Percentiles rank a stretch among this genome's conserved stretches.
Evolutionary conservation across 35 echinoderm and acorn worm genomes (phyloP).

Genomic region (Stichopus chloronotus): DNA sequence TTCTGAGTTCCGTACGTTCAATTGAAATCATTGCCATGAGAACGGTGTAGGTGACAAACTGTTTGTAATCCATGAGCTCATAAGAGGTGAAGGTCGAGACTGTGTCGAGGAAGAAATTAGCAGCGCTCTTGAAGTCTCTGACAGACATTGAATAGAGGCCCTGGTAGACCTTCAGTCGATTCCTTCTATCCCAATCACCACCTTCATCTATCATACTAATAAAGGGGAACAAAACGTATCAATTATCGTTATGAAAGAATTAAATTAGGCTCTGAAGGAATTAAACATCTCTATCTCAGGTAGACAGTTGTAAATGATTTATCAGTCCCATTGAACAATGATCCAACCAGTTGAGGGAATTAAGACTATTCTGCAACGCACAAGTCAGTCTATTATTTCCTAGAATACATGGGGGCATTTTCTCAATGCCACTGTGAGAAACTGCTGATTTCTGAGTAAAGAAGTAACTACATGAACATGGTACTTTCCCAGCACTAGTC

Average conservation of each 20-base stretch:
- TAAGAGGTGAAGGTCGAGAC: conserved; percentile 99
- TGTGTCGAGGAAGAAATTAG: conserved; percentile 93
- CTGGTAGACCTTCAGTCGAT: conserved; percentile 98
- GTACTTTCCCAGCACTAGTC: too few relatives aligned
- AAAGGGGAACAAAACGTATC: background rate
- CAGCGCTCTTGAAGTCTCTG: conserved; percentile 89
- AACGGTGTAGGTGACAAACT: conserved; percentile 94
- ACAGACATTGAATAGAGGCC: conserved; percentile 96
- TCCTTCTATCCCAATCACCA: conserved; percentile 96
- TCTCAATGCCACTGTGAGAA: too few relatives aligned
- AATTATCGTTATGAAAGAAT: background rate
- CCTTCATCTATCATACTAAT: conserved; percentile 99
- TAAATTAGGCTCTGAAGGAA: too few relatives aligned
- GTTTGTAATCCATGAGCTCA: conserved; percentile 97
- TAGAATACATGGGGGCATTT: too few relatives aligned
- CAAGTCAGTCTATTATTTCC: too few relatives aligned
- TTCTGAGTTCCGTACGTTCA: conserved; percentile 94
- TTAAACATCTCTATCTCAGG: too few relatives aligned
- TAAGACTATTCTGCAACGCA: too few relatives aligned
- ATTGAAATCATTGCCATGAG: conserved; percentile 85
- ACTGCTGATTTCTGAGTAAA: too few relatives aligned
- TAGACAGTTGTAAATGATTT: too few relatives aligned
- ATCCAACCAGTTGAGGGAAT: too few relatives aligned
- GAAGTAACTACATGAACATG: too few relatives aligned
- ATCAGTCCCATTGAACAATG: too few relatives aligned